These are phyloP conservation scores for Columba janthina DNA, from an alignment of 2,113 vertebrate genomes.

Conservation along the genomic window DNA sequence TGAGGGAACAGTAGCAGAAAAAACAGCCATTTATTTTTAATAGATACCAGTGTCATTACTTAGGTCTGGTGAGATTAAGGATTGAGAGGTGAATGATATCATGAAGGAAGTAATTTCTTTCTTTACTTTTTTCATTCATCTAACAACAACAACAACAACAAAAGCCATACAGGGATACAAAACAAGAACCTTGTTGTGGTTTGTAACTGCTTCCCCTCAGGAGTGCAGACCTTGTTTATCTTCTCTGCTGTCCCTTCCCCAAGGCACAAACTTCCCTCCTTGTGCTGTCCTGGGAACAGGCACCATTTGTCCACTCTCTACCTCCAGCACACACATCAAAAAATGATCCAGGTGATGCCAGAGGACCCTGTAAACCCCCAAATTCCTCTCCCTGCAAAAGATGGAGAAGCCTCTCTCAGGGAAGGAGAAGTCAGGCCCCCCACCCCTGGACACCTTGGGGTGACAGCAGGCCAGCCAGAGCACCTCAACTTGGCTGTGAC, in stretches of 20 bases:
- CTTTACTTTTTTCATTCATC: neutral
- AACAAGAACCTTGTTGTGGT: neutral
- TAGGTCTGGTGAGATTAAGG: slow-evolving; percentile 49
- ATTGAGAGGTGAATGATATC: slow-evolving; percentile 45
- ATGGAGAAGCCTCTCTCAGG: neutral
- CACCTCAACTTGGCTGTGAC: slow-evolving; percentile 68
- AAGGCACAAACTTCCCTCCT: neutral
- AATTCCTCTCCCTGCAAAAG: neutral
- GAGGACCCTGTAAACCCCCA: neutral
- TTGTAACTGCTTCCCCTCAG: neutral
- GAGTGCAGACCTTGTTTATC: neutral
- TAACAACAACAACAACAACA: neutral
- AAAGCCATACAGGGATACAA: neutral
- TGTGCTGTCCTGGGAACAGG: neutral
- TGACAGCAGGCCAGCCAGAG: slow-evolving; percentile 57
- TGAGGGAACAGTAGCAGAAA: slow-evolving; percentile 59
- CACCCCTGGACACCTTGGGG: slow-evolving; percentile 48
- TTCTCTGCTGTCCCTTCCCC: neutral
- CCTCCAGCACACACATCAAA: neutral
- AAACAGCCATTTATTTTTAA: slow-evolving; percentile 59
- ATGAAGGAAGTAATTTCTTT: slow-evolving; percentile 40
- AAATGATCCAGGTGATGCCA: neutral
- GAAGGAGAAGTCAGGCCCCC: neutral
- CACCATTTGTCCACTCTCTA: neutral
- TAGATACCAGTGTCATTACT: slow-evolving; percentile 23